phyloP scores from a whole-genome alignment of 1,140 invertebrate species.

The Cydia pomonella region DNA sequence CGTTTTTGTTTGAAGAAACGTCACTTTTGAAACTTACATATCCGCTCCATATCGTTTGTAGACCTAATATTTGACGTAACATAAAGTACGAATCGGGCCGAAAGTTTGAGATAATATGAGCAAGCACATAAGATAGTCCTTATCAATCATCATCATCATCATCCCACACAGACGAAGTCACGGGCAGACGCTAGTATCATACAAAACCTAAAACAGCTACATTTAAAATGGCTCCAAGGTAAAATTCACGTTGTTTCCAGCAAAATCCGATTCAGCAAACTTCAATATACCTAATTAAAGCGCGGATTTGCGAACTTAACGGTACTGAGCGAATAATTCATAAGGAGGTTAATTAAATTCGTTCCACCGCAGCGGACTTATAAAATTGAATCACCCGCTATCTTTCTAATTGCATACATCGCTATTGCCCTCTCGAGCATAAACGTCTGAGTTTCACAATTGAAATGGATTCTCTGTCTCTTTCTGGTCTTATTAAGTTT shows the following conservation, averaged over 20 bases:
- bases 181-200: too few relatives aligned
- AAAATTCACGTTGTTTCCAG: slow-evolving; percentile 42
- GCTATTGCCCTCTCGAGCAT: background rate
- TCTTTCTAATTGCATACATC: slow-evolving; percentile 42
- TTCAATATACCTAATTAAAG: slow-evolving; percentile 59
- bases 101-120: too few relatives aligned
- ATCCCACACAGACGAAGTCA: too few relatives aligned
- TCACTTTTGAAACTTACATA: too few relatives aligned
- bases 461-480: slow-evolving; percentile 33
- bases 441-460: slow-evolving; percentile 13
- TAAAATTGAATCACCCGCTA: slow-evolving; percentile 48
- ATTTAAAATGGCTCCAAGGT: background rate
- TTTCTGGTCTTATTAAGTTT: background rate
- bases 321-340: slow-evolving; percentile 52
- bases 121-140: too few relatives aligned
- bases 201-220: background rate
- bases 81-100: too few relatives aligned
- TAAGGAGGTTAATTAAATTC: slow-evolving; percentile 58
- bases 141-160: too few relatives aligned
- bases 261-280: slow-evolving; percentile 49
- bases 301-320: slow-evolving; percentile 49
- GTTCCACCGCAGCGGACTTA: slow-evolving; percentile 43
- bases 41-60: too few relatives aligned
- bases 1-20: too few relatives aligned
- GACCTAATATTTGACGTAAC: too few relatives aligned